These are phyloP conservation scores for Vidua macroura DNA, from an alignment of 2,113 vertebrate species.

Conservation along the genomic window DNA sequence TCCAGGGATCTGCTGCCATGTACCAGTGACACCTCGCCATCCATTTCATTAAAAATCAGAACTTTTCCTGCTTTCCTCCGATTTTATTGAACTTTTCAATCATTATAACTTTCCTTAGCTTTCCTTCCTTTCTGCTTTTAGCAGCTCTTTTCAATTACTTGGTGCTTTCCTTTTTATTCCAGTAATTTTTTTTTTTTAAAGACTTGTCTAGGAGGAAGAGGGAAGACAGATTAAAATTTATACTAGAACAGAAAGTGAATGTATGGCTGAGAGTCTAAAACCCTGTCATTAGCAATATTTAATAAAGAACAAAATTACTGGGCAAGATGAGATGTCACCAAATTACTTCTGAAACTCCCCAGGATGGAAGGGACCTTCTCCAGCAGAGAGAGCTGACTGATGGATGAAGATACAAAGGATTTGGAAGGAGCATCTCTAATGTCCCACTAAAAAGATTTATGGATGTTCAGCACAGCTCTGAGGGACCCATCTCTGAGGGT, in stretches of 20 bases:
- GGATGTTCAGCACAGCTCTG: not conserved
- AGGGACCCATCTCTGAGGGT: not conserved
- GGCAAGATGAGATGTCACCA: not conserved
- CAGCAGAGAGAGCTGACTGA: not conserved
- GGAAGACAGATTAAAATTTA: not conserved
- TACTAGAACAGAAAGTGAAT: not conserved
- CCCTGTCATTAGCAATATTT: slow-evolving; percentile 25
- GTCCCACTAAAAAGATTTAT: not conserved
- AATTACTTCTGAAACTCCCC: not conserved
- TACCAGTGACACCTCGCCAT: not conserved
- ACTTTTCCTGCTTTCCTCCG: not conserved
- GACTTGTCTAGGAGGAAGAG: not conserved
- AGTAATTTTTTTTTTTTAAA: not conserved
- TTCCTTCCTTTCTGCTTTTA: not conserved
- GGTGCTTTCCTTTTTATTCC: slow-evolving; percentile 20
- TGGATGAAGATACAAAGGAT: not conserved
- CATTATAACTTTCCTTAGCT: not conserved
- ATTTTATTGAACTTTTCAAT: slow-evolving; percentile 19
- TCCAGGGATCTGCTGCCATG: not conserved
- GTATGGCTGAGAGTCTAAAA: not conserved
- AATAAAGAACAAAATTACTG: slow-evolving; percentile 8
- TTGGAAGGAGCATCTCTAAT: not conserved
- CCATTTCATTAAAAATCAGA: not conserved
- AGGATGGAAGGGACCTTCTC: not conserved
- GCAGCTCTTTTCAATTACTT: slow-evolving; percentile 12